Conservation (phyloP, 1,140 invertebrate genomes). For the Papilio xuthus region DNA sequence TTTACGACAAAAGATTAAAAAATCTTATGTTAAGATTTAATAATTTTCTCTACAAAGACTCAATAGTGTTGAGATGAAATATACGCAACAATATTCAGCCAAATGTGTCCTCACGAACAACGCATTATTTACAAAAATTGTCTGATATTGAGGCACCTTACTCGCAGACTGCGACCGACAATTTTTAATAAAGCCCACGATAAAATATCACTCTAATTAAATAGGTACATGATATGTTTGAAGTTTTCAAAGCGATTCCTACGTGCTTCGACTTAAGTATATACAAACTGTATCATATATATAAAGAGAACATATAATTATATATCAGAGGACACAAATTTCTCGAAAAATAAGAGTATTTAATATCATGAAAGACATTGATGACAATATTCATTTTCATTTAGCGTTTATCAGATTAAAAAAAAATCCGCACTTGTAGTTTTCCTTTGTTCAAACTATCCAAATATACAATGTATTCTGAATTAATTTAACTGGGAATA, state of each 20-base stretch:
- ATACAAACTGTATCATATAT: background rate
- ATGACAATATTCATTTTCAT: background rate
- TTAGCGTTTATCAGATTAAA: background rate
- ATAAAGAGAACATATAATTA: background rate
- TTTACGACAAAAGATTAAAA: background rate
- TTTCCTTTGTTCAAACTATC: background rate
- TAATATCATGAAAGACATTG: background rate
- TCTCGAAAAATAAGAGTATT: background rate
- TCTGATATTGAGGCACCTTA: conserved; percentile 6
- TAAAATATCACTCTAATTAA: conserved; percentile 49
- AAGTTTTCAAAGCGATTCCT: background rate
- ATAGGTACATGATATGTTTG: conserved; percentile 32
- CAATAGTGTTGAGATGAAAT: background rate
- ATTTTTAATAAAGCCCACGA: conserved; percentile 43
- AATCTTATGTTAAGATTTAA: background rate
- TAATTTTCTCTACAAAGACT: background rate
- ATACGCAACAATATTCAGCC: conserved; percentile 15
- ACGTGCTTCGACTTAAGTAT: background rate
- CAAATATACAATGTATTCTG: background rate
- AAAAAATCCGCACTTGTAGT: background rate
- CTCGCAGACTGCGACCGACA: conserved; percentile 34
- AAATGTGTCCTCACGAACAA: background rate
- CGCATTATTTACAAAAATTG: conserved; percentile 22
- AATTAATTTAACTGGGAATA: background rate
- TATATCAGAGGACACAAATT: background rate